These are phyloP conservation scores for Pristionchus arcanus DNA, from an alignment of 2,888 invertebrate species.

Conservation along the genomic window DNA sequence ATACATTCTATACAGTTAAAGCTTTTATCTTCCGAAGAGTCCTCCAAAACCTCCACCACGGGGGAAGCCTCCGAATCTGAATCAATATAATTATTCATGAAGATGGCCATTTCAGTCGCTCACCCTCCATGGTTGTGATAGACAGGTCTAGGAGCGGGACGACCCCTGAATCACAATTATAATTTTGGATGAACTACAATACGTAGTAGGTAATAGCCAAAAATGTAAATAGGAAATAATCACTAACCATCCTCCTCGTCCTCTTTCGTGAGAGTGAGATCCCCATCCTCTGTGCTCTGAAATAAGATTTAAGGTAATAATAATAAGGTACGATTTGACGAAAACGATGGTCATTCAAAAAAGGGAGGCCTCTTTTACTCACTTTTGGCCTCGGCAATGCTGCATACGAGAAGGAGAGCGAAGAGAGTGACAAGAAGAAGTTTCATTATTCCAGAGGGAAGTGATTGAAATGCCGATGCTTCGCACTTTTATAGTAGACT, in stretches of 20 bases:
- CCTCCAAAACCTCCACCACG: conserved; percentile 2
- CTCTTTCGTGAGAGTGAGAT: conserved; percentile 7
- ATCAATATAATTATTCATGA: too few species aligned
- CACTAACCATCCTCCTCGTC: conserved; percentile 33
- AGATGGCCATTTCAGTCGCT: too few species aligned
- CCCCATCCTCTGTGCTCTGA: neutral
- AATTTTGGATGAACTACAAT: neutral
- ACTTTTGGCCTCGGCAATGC: neutral
- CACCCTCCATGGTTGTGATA: neutral
- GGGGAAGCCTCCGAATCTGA: neutral
- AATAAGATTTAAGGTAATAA: neutral
- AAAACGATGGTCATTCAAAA: neutral
- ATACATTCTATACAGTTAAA: neutral
- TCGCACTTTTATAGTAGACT: neutral
- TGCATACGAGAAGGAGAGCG: conserved; percentile 2
- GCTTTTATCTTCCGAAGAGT: conserved; percentile 5
- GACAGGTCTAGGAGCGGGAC: conserved; percentile 6
- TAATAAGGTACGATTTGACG: neutral
- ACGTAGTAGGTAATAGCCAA: neutral
- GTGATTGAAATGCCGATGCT: neutral
- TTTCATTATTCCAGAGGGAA: neutral
- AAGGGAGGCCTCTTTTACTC: neutral
- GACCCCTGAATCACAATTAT: neutral
- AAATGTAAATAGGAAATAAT: neutral
- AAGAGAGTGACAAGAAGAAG: neutral